Evolutionary conservation across 1,140 invertebrate species (phyloP), one percentile per base, ranked within the genome.

Genomic region (Anastrepha obliqua): DNA sequence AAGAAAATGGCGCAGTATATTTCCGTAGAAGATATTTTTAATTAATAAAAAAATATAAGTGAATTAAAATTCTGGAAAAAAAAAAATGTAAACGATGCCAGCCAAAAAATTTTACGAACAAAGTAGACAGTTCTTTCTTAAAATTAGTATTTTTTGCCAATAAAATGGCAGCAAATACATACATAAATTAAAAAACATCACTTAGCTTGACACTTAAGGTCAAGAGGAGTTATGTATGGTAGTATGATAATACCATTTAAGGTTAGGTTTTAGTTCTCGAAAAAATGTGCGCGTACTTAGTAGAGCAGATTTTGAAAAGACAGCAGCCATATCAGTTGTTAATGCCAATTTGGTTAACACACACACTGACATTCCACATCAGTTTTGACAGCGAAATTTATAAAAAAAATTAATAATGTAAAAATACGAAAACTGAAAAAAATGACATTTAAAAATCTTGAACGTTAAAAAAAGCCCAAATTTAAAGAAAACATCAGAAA

Each of bases 61-160:
- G 39, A 74, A 74, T 74, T 44, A 74, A 29, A 29, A 29, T 29
- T 29, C 39, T 74, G 67, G 13, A 74, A n/a, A 74, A 74, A 74
- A 74, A 58, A 58, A n/a, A 44, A 15, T 81, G 47, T n/a, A 81
- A 81, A 81, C 74, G 74, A 81, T 81, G 74, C 74, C 74, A 81
- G 74, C 74, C 74, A 81, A 81, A 81, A 51, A 81, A 58, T 20
- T 29, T 13, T 7, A 81, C 47, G 74, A 81, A 81, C 74, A 81
- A 81, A 55, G 47, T 81, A 81, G 44, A 20, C 5, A 20, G 74
- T 81, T 81, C 55, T 81, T 81, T 17, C 47, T 81, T 81, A 55
- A 81, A 81, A 81, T 81, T 55, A 81, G 20, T 55, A 81, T n/a
- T 13, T 81, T 81, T 81, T 58, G 74, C 74, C 44, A 81, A 20